Evolutionary conservation across 1,140 invertebrate species (phyloP).

Genomic region (Aphaenogaster ashmeadi): DNA sequence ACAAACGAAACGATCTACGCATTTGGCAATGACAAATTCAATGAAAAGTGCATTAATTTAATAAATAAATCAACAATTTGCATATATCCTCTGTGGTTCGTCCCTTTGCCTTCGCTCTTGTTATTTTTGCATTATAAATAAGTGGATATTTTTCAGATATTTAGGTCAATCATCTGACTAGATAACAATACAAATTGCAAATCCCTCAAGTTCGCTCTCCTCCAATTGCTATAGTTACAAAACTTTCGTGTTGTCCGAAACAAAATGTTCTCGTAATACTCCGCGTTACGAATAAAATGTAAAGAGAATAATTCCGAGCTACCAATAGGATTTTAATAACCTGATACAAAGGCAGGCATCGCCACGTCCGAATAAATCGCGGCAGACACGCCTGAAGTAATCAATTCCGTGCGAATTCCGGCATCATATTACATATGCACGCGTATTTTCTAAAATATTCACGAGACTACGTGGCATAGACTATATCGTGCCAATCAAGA

Average conservation of each 20-base stretch:
- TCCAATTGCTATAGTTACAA: background rate
- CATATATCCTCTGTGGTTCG: background rate
- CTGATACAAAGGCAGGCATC: background rate
- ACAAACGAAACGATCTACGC: background rate
- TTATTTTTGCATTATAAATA: conserved; percentile 28
- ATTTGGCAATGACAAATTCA: conserved; percentile 25
- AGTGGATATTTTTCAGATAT: background rate
- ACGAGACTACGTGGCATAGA: conserved; percentile 7
- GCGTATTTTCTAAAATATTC: conserved; percentile 55
- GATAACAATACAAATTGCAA: background rate
- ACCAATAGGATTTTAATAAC: conserved; percentile 2
- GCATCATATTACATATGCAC: conserved; percentile 27
- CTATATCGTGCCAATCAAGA: conserved; percentile 52
- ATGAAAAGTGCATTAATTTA: conserved; percentile 8
- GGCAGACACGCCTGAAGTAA: background rate
- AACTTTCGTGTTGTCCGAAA: background rate
- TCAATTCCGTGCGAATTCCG: conserved; percentile 17
- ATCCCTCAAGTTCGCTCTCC: background rate
- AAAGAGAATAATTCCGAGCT: background rate
- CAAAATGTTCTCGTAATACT: background rate
- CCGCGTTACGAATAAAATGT: background rate
- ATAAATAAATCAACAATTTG: conserved; percentile 57
- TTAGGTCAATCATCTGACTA: background rate
- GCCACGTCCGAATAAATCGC: background rate
- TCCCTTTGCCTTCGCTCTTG: background rate